A percentile compares a stretch with the other conserved stretches of the same genome.
These are phyloP conservation scores for Coregonus clupeaformis DNA, from an alignment of 2,113 vertebrate genomes.

Conservation along the genomic window DNA sequence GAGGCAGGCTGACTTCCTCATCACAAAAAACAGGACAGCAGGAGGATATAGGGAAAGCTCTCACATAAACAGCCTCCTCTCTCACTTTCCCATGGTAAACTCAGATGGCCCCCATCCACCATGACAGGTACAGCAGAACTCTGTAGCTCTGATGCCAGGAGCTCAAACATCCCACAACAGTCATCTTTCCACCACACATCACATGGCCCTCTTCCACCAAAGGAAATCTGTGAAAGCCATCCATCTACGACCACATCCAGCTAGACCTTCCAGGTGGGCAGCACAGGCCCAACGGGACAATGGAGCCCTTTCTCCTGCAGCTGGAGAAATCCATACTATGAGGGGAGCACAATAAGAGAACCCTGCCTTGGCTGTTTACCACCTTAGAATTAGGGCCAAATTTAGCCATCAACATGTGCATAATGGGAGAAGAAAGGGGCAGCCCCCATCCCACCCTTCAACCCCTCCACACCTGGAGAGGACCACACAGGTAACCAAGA, in stretches of 20 bases:
- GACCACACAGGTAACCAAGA: too few relatives aligned
- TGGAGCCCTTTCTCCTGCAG: conserved; percentile 60
- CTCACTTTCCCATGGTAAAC: conserved; percentile 38
- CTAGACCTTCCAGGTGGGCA: conserved; percentile 65
- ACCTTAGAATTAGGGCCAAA: conserved; percentile 20
- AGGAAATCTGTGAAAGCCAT: conserved; percentile 66
- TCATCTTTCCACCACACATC: conserved; percentile 31
- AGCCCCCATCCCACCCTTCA: conserved; percentile 21
- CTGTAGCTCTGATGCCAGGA: conserved; percentile 17
- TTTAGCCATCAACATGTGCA: too few relatives aligned
- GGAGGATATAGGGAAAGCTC: conserved; percentile 35
- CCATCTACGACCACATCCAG: conserved; percentile 52
- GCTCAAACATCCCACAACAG: conserved; percentile 18
- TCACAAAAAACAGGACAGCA: conserved; percentile 34
- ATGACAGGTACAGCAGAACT: not conserved
- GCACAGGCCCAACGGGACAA: conserved; percentile 59
- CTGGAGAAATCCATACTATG: conserved; percentile 42
- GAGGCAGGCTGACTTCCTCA: conserved; percentile 61
- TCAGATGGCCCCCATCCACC: conserved; percentile 53
- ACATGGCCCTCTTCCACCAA: not conserved
- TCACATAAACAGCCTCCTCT: conserved; percentile 58
- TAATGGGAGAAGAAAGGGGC: too few relatives aligned
- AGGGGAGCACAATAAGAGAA: conserved; percentile 50
- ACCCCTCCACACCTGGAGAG: too few relatives aligned
- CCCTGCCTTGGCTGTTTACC: conserved; percentile 58